Conservation (phyloP, 92 coral and sea anemone genomes). For the Parazoanthus swiftii region DNA sequence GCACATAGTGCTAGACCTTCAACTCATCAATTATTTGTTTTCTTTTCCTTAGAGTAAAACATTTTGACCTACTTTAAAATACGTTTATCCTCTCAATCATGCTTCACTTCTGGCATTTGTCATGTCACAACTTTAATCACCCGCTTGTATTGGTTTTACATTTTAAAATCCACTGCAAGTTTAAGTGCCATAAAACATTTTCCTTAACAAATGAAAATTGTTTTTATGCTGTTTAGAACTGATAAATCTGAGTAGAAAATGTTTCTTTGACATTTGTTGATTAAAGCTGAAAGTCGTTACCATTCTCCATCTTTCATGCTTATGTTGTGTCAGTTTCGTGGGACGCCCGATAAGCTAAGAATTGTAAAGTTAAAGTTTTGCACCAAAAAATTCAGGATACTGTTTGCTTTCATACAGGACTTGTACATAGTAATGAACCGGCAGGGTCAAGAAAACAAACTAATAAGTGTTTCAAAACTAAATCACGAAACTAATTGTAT, state of each 20-base stretch:
- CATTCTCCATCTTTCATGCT: background rate
- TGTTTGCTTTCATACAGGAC: background rate
- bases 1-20: background rate
- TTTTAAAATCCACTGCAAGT: constrained; percentile 5
- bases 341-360: too few species aligned
- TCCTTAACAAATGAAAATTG: background rate
- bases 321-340: background rate
- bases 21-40: constrained; percentile 6
- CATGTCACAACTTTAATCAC: constrained; percentile 18
- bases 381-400: too few species aligned
- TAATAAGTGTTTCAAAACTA: background rate
- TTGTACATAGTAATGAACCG: background rate
- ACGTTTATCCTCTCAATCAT: constrained; percentile 8
- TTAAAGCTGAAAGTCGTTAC: too few species aligned
- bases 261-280: too few species aligned
- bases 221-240: too few species aligned
- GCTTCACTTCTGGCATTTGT: constrained; percentile 25
- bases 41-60: constrained; percentile 7
- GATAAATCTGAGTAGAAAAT: too few species aligned
- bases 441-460: background rate
- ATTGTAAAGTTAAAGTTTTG: too few species aligned
- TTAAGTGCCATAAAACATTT: background rate
- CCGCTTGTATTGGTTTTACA: background rate
- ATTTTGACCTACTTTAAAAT: constrained; percentile 19
- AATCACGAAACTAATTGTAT: too few species aligned